Evolutionary conservation across 2,113 vertebrate species (phyloP).

Genomic region (Meles meles): DNA sequence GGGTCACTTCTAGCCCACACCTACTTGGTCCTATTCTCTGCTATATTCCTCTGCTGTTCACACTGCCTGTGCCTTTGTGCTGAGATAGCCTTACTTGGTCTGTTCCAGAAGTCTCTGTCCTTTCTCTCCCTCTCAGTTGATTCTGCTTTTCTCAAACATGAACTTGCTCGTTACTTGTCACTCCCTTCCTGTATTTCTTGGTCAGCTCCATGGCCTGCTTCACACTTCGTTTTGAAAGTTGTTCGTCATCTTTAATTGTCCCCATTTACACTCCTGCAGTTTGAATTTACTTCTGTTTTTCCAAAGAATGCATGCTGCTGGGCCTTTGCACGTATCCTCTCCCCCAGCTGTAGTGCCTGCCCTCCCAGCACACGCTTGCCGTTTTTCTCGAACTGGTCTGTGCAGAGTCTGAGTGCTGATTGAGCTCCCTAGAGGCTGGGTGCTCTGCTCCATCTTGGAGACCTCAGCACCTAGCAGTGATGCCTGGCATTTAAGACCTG

Average conservation of each 20-base stretch:
- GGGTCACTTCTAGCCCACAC: rapidly evolving
- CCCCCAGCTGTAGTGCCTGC: not conserved
- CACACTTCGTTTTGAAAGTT: not conserved
- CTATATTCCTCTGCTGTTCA: too few species aligned
- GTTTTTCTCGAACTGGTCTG: not conserved
- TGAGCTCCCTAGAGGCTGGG: not conserved
- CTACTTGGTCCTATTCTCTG: not conserved
- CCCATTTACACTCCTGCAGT: not conserved
- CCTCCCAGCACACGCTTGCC: not conserved
- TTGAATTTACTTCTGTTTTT: not conserved
- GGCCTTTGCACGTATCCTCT: rapidly evolving
- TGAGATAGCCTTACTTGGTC: not conserved
- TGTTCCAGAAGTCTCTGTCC: not conserved
- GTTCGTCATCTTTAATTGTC: not conserved
- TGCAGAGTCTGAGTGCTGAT: not conserved
- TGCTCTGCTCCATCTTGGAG: not conserved
- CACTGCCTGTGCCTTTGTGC: not conserved
- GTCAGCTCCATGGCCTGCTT: not conserved
- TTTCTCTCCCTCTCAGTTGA: not conserved
- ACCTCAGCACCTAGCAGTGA: not conserved
- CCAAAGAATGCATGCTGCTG: not conserved
- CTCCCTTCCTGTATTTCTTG: not conserved
- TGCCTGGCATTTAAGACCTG: not conserved
- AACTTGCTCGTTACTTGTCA: not conserved
- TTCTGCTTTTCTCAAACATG: not conserved